Conservation (phyloP, 2,888 invertebrate species). For the Trichogramma dendrolimi region DNA sequence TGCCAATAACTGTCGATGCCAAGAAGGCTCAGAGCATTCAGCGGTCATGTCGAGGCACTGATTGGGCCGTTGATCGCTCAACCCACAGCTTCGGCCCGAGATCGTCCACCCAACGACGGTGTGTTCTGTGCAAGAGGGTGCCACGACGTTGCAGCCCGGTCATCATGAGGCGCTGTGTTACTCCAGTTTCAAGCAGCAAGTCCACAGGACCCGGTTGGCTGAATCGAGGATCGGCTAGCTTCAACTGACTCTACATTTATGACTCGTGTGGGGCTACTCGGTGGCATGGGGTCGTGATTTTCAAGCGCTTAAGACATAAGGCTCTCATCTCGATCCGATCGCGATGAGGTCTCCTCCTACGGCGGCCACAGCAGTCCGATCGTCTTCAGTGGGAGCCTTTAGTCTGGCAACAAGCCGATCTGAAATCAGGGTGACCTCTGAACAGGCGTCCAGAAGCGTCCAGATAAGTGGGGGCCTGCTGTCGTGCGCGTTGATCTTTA, state of each 20-base stretch:
- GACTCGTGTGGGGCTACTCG: neutral
- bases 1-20: too few species aligned
- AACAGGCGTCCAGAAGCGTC: conserved; percentile 5
- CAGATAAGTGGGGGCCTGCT: neutral
- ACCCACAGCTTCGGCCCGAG: too few species aligned
- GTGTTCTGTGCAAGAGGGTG: neutral
- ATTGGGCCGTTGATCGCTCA: too few species aligned
- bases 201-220: neutral
- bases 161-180: neutral
- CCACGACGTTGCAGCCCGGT: neutral
- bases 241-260: neutral
- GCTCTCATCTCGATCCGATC: neutral
- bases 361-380: neutral
- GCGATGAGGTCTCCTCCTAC: neutral
- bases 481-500: neutral
- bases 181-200: neutral
- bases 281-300: neutral
- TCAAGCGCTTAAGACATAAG: neutral
- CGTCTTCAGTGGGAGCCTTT: neutral
- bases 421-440: conserved; percentile 3
- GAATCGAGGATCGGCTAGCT: conserved; percentile 8
- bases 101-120: neutral
- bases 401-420: neutral
- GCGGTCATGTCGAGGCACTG: too few species aligned
- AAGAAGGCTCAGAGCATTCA: too few species aligned